Evolutionary conservation across 2,888 invertebrate genomes (phyloP).

Genomic region (Stenodera caucasica): DNA sequence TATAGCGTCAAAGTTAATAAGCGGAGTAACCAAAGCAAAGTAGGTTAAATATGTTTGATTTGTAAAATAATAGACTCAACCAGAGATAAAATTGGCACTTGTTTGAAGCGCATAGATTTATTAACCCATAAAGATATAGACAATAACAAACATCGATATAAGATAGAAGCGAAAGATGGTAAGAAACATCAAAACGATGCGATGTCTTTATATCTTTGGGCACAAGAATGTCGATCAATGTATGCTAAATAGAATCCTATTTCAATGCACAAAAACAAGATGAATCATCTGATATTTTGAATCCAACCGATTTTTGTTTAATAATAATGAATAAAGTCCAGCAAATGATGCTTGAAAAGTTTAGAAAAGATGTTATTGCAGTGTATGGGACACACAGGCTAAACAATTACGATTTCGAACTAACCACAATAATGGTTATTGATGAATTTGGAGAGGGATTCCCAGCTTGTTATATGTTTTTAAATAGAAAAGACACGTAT

Average conservation of each 20-base stretch:
- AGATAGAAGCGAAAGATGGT: too few species aligned
- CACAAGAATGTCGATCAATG: too few species aligned
- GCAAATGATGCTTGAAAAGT: conserved; percentile 33
- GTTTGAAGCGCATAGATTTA: too few species aligned
- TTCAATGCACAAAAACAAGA: too few species aligned
- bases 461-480: conserved; percentile 27
- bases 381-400: conserved; percentile 31
- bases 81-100: too few species aligned
- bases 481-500: conserved; percentile 28
- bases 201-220: too few species aligned
- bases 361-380: conserved; percentile 25
- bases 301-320: conserved; percentile 39
- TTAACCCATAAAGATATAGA: too few species aligned
- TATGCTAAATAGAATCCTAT: too few species aligned
- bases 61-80: too few species aligned
- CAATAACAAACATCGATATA: too few species aligned
- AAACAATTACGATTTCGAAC: conserved; percentile 30
- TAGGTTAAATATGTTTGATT: conserved; percentile 9
- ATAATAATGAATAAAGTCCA: conserved; percentile 36
- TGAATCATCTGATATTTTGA: too few species aligned
- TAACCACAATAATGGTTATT: conserved; percentile 26
- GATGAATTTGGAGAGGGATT: conserved; percentile 32
- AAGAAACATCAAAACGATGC: too few species aligned
- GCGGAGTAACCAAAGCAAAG: conserved; percentile 11
- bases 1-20: conserved; percentile 20